These are phyloP conservation scores for Adelphocoris suturalis DNA, from an alignment of 2,888 invertebrate species.

Conservation along the genomic window DNA sequence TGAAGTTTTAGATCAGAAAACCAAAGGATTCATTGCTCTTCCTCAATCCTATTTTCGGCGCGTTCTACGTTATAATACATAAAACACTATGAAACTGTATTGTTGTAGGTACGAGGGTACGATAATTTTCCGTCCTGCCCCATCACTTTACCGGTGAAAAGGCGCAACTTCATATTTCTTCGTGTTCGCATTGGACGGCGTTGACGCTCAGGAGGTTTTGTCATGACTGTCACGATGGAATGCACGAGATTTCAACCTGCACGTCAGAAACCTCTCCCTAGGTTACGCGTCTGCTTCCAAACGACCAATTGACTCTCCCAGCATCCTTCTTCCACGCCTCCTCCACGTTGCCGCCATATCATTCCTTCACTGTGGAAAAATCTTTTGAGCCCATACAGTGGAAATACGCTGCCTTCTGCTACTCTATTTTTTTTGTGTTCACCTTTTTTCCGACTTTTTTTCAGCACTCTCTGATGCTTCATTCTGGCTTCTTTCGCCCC, in stretches of 20 bases:
- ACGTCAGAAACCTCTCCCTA: neutral
- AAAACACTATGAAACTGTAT: no score
- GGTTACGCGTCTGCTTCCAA: neutral
- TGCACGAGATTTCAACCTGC: neutral
- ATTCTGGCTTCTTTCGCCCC: no score
- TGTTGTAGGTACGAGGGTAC: no score
- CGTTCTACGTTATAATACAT: no score
- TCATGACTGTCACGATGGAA: neutral
- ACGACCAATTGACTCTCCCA: neutral
- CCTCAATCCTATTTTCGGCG: no score
- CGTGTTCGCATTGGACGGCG: neutral
- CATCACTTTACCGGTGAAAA: neutral
- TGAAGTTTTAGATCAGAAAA: no score
- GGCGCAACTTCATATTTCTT: neutral
- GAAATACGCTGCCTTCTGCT: conserved; percentile 5
- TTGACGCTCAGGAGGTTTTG: neutral
- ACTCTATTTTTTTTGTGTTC: neutral
- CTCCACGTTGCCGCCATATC: neutral
- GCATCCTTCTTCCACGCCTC: neutral
- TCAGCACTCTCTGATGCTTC: neutral
- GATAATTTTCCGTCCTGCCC: no score
- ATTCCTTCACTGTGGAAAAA: neutral
- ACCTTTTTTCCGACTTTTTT: neutral
- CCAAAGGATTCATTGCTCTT: no score
- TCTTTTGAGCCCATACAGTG: neutral